A percentile compares a stretch with the other conserved stretches of the same genome.
phyloP scores from a whole-genome alignment of 2,113 vertebrate species.

The Epinephelus lanceolatus region DNA sequence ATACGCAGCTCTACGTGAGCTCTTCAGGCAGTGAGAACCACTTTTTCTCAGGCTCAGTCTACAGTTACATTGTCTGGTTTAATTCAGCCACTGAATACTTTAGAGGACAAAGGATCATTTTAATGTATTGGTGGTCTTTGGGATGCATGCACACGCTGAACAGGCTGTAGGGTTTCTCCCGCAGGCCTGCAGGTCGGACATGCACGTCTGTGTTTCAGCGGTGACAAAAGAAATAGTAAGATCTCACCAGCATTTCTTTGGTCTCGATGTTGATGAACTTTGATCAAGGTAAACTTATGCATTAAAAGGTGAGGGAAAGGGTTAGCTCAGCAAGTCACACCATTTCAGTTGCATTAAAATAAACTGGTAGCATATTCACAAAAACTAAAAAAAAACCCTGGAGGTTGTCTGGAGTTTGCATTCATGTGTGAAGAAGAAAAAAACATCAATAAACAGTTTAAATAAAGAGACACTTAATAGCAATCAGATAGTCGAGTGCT shows the following conservation, averaged over 20 bases:
- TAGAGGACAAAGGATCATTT: slow-evolving; percentile 2
- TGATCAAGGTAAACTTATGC: background rate
- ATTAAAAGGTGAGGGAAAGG: background rate
- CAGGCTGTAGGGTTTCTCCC: background rate
- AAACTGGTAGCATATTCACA: slow-evolving; percentile 24
- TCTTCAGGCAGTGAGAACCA: slow-evolving; percentile 9
- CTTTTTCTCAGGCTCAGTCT: slow-evolving; percentile 28
- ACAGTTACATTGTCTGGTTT: background rate
- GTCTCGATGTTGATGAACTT: slow-evolving; percentile 70
- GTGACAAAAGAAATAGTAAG: slow-evolving; percentile 45
- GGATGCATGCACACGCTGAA: slow-evolving; percentile 43
- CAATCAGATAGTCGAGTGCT: slow-evolving; percentile 11
- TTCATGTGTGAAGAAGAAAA: slow-evolving; percentile 2
- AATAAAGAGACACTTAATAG: slow-evolving; percentile 5
- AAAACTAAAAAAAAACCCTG: background rate
- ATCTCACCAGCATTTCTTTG: slow-evolving; percentile 79
- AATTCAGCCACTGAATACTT: slow-evolving; percentile 1
- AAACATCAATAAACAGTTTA: background rate
- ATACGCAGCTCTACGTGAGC: slow-evolving; percentile 8
- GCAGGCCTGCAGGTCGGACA: background rate
- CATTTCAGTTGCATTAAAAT: background rate
- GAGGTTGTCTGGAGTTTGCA: slow-evolving; percentile 16
- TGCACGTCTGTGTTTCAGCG: background rate
- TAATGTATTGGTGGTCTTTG: slow-evolving; percentile 31
- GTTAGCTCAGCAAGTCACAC: background rate